A percentile compares a stretch with the other conserved stretches of the same genome.
Evolutionary conservation across 2,797 vertebrate species (phyloP).

Genomic region (Tamandua tetradactyla): DNA sequence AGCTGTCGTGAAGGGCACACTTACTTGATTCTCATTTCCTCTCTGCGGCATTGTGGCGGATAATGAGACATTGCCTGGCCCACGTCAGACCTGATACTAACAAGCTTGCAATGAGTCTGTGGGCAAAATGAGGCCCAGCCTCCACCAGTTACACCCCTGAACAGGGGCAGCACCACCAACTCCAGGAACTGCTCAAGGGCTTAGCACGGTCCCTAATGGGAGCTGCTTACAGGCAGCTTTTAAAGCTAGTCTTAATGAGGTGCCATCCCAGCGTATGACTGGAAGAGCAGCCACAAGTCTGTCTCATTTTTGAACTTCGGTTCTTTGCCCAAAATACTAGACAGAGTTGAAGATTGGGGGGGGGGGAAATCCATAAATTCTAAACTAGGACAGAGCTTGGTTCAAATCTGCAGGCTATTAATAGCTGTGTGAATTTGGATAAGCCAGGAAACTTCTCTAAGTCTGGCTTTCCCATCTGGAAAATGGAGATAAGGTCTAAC

Average conservation of each 20-base stretch:
- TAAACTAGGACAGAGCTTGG: not conserved
- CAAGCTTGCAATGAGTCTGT: not conserved
- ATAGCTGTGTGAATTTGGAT: not conserved
- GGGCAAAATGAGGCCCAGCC: not conserved
- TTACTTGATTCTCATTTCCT: not conserved
- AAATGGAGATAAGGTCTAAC: not conserved
- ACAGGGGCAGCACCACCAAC: not conserved
- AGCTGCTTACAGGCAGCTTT: not conserved
- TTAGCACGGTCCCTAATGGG: slow-evolving; percentile 23
- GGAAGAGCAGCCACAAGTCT: not conserved
- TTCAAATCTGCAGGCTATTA: not conserved
- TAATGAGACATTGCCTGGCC: not conserved
- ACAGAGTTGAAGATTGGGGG: not conserved
- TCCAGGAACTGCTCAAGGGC: not conserved
- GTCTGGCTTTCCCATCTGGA: not conserved
- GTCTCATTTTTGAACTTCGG: not conserved
- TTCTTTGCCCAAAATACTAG: not conserved
- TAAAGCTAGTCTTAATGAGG: not conserved
- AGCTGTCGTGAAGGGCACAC: not conserved
- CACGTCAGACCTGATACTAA: not conserved
- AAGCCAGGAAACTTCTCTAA: not conserved
- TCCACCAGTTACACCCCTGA: slow-evolving; percentile 10
- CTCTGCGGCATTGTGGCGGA: not conserved
- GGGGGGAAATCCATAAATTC: not conserved
- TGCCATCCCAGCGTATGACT: not conserved